Base-by-base conservation (phyloP, 2,888 invertebrate genomes). In the Dendrolimus houi region DNA sequence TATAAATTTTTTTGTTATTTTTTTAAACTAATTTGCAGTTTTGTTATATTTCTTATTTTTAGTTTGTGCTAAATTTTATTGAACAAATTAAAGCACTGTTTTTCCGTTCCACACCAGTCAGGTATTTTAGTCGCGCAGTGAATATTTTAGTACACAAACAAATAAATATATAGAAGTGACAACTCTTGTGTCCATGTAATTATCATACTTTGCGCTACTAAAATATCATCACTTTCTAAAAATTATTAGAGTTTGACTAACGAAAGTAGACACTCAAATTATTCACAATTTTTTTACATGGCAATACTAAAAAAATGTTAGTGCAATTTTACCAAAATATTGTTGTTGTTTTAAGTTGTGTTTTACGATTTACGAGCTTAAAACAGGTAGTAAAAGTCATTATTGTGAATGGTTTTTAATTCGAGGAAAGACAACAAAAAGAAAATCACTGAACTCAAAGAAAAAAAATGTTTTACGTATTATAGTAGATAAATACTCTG, bases 1-100 rank as follows among this genome's bases (percentile, higher is more conserved):
- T 65, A 69, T 64, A 53, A 60, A 59, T 66, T 68, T 64, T 68
- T 66, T 68, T 59, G 53, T 65, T 66, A 61, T 64, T 62, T 65
- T 68, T 59, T 60, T 67, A 65, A 56, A 53, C 55, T 67, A 67
- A 68, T 61, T 63, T 55, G 59, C 60, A 65, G 62, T 62, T 63
- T 62, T 63, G 59, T 56, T 56, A 61, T 61, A 60, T 29, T 29
- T 6, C 29, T 29, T 53, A 58, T 55, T 58, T 13, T 66, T 63
- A 62, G 66, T 55, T 55, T 67, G 60, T 62, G 60, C 56, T 58
- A 29, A 55, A 56, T 58, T 40, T 55, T 41, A 55, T 52, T 47
- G 52, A 29, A 52, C 52, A 47, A 13, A 29, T 52, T 55, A 55
- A 52, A 40, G 52, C 14, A 40, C 2, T 55, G 52, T 52, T 29